Evolutionary conservation across 2,113 vertebrate genomes (phyloP), one percentile per base, ranked within the genome.

Genomic region (Leucoraja erinaceus): DNA sequence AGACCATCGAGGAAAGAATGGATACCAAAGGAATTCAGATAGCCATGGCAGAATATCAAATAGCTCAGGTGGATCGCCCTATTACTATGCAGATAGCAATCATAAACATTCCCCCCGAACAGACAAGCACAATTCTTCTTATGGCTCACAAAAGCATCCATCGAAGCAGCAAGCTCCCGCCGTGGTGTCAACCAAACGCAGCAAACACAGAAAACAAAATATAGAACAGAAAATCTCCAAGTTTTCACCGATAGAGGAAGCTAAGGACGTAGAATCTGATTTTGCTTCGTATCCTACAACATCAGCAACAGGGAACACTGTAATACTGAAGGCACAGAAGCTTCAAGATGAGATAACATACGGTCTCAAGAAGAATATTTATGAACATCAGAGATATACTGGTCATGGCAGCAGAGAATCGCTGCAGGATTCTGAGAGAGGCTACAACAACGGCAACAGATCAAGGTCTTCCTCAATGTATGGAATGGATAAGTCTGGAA

Each of bases 161-260:
- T 96, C 98, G 68, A 99, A 99, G 95, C 99, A 97, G 94, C 94
- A 98, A 93, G 98, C 97, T 5, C 98, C 98, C 0, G 98, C 98
- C 0, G 98, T 98, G 0, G 93, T 98, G 93, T 98, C 98, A 47
- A 97, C 98, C 0, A 99, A 99, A 94, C 98, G 99, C 94, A 99
- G 98, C 95, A 99, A 99, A 94, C 99, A 99, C 95, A 97, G 98
- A 93, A 99, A 99, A 95, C 98, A 99, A 94, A 98, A 98, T 94
- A 98, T 99, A 96, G 99, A 99, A 93, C 99, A 99, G 94, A 99
- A 99, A 95, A 98, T 99, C 94, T 99, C 98, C 0, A 99, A 99
- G 95, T 99, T 99, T 95, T 99, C 99, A 0, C 99, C 99, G 20
- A 99, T 99, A 0, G 99, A 99, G 95, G 99, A 99, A 96, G 98